Conservation (phyloP, 35 echinoderm and acorn worm genomes). For the Diadema setosum region DNA sequence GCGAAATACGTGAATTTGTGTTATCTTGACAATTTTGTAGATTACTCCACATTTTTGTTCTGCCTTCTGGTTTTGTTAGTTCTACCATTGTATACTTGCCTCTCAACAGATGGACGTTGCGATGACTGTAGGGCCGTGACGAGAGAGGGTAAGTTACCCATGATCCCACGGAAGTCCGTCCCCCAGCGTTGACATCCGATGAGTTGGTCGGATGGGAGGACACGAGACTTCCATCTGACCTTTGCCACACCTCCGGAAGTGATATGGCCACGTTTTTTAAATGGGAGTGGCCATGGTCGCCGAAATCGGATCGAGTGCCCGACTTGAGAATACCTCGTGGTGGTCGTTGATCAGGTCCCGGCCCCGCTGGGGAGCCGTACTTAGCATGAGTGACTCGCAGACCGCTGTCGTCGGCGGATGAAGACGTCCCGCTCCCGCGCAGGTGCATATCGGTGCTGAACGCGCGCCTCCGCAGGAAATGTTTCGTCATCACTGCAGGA, state of each 20-base stretch:
- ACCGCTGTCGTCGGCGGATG: neutral
- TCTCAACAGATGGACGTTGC: neutral
- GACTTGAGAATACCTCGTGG: neutral
- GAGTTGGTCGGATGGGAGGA: neutral
- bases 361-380: neutral
- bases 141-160: neutral
- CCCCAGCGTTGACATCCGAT: neutral
- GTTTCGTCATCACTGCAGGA: neutral
- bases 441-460: neutral
- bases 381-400: neutral
- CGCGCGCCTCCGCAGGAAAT: neutral
- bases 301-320: neutral
- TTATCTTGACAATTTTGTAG: no score
- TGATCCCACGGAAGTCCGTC: neutral
- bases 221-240: neutral
- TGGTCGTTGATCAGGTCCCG: neutral
- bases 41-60: no score
- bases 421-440: no score
- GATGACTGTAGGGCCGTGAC: neutral
- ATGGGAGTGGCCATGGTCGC: no score
- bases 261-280: no score
- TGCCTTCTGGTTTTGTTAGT: no score
- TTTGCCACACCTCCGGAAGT: neutral
- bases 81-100: no score
- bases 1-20: no score